These are phyloP conservation scores for Columba guinea DNA, from an alignment of 2,797 vertebrate genomes.

Conservation along the genomic window DNA sequence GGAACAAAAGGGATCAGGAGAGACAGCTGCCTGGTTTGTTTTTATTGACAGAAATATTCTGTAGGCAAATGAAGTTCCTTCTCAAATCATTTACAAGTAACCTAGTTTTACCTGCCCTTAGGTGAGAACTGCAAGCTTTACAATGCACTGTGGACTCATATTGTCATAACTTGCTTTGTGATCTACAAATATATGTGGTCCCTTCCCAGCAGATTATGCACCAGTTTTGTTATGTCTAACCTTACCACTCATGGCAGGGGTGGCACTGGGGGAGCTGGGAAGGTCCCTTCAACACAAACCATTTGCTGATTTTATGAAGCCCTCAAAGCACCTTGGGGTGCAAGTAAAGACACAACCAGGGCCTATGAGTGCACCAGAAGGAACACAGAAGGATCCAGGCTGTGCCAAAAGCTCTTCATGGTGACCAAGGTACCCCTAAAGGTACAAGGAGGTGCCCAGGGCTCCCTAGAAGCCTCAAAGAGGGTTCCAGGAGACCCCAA, in stretches of 20 bases:
- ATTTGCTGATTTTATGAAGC: too few species aligned
- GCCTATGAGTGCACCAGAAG: too few species aligned
- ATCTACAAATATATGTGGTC: not conserved
- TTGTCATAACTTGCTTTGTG: not conserved
- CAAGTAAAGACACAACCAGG: too few species aligned
- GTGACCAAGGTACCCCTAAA: too few species aligned
- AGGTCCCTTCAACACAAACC: too few species aligned
- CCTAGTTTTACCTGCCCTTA: not conserved
- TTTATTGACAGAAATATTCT: not conserved
- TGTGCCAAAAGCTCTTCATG: too few species aligned
- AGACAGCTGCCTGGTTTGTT: not conserved
- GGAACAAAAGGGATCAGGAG: not conserved
- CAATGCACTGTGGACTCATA: rapidly evolving
- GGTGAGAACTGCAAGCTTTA: not conserved
- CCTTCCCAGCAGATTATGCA: not conserved
- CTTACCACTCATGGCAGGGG: not conserved
- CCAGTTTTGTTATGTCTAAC: not conserved
- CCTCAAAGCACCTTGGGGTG: too few species aligned
- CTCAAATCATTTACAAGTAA: not conserved
- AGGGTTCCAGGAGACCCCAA: too few species aligned
- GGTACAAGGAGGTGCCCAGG: too few species aligned
- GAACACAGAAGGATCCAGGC: too few species aligned
- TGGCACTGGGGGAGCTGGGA: too few species aligned
- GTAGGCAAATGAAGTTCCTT: not conserved
- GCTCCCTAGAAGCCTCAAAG: too few species aligned